A percentile compares a stretch with the other conserved stretches of the same genome.
Evolutionary conservation across 2,888 invertebrate species (phyloP).

Genomic region (Pseudococcus jackbeardsleyi): DNA sequence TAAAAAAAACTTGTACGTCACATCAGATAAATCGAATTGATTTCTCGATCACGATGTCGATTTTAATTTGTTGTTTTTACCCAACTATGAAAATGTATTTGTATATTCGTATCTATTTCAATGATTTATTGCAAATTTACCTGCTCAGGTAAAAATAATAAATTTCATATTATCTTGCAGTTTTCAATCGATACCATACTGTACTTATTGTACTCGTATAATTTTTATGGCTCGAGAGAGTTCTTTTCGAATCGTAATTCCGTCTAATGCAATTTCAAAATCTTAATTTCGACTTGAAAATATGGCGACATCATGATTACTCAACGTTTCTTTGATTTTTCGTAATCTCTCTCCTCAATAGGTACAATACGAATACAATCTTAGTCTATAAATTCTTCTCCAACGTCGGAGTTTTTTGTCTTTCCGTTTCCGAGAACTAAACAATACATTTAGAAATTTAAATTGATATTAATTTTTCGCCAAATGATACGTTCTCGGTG

Average conservation of each 20-base stretch:
- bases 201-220: neutral
- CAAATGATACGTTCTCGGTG: neutral
- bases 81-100: too few species aligned
- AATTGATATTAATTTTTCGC: conserved; percentile 23
- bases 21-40: conserved; percentile 1
- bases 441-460: neutral
- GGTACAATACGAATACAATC: neutral
- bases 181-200: too few species aligned
- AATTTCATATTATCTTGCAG: too few species aligned
- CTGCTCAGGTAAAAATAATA: too few species aligned
- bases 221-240: neutral
- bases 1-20: neutral
- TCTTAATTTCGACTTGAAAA: neutral
- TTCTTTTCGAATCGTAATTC: neutral
- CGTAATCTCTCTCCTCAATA: neutral
- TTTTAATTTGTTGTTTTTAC: neutral
- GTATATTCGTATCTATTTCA: too few species aligned
- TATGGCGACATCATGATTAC: neutral
- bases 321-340: neutral
- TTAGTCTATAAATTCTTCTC: neutral
- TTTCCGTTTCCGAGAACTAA: neutral
- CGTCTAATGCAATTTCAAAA: neutral
- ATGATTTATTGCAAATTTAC: too few species aligned
- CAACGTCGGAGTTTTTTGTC: neutral
- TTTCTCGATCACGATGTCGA: neutral